These are phyloP conservation scores for Channa striata DNA, from an alignment of 2,797 vertebrate genomes.

Conservation along the genomic window DNA sequence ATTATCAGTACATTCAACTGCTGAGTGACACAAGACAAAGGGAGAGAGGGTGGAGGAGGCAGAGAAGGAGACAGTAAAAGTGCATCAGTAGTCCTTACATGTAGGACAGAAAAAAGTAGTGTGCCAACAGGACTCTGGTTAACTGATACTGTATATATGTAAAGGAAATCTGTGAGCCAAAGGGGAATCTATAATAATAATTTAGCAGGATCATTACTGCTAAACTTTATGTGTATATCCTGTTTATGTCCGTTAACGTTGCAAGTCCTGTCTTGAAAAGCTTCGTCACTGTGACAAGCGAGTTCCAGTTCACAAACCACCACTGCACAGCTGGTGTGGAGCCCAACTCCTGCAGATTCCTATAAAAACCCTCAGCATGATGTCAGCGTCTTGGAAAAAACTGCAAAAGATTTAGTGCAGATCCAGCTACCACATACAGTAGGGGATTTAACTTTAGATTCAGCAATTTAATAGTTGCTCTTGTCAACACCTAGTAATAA, in stretches of 20 bases:
- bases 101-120: too few relatives aligned
- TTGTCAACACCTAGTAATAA: too few relatives aligned
- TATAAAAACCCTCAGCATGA: too few relatives aligned
- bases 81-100: slow-evolving; percentile 5
- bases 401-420: too few relatives aligned
- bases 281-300: neutral
- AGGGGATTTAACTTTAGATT: too few relatives aligned
- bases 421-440: too few relatives aligned
- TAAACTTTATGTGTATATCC: neutral
- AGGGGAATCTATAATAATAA: neutral
- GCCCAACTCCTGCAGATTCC: too few relatives aligned
- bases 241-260: neutral
- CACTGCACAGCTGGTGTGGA: neutral
- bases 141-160: neutral
- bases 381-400: too few relatives aligned
- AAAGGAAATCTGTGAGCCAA: neutral
- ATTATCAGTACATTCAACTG: neutral
- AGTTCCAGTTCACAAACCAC: too few relatives aligned
- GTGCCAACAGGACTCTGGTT: neutral
- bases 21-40: neutral
- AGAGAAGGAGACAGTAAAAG: slow-evolving; percentile 23
- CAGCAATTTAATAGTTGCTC: too few relatives aligned
- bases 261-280: neutral
- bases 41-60: neutral
- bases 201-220: neutral